Conservation (phyloP, 2,113 vertebrate species). For the Gallinago media region DNA sequence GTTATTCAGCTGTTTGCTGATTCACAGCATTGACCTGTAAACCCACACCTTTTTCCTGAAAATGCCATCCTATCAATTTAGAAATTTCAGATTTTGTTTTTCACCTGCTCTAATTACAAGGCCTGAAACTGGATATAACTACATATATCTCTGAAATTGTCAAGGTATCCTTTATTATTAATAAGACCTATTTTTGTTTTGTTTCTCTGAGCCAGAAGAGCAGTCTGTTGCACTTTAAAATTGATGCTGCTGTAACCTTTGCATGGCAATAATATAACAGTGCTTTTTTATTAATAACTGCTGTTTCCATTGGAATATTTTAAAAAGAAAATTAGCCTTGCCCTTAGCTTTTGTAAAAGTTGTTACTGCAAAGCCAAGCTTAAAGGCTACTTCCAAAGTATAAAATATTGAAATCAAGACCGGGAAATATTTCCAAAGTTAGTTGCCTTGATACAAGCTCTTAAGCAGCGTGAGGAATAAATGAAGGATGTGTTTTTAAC, state of each 20-base stretch:
- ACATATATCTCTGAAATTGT: neutral
- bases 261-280: neutral
- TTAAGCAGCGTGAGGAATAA: neutral
- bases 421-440: neutral
- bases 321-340: neutral
- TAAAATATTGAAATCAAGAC: neutral
- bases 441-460: neutral
- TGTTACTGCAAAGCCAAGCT: neutral
- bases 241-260: neutral
- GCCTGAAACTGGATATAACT: neutral
- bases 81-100: neutral
- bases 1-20: neutral
- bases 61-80: neutral
- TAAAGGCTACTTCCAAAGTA: neutral
- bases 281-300: neutral
- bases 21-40: slow-evolving; percentile 22
- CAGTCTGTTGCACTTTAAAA: neutral
- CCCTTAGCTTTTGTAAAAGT: neutral
- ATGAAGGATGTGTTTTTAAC: neutral
- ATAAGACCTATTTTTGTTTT: neutral
- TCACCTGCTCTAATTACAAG: neutral
- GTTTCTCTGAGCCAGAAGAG: neutral
- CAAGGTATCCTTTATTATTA: neutral
- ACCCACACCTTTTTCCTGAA: neutral
- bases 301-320: neutral